Evolutionary conservation across 2,888 invertebrate species (phyloP).

Genomic region (Bellardia pandia): DNA sequence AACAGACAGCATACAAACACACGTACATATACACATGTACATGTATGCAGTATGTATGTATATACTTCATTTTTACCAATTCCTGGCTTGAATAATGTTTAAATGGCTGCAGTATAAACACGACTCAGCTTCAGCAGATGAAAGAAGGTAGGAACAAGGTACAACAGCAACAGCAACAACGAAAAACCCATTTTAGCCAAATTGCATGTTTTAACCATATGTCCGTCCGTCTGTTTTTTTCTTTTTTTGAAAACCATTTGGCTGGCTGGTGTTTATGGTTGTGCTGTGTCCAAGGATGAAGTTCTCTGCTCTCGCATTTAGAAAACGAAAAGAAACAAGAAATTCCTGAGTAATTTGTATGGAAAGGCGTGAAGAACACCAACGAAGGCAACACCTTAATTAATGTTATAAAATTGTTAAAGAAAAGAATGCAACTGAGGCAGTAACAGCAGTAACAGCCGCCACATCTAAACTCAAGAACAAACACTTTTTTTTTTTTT

Average conservation of each 20-base stretch:
- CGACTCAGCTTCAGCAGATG: conserved; percentile 41
- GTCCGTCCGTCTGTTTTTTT: conserved; percentile 33
- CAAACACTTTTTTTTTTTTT: not conserved
- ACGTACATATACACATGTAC: not conserved
- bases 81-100: conserved; percentile 18
- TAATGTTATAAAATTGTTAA: conserved; percentile 84
- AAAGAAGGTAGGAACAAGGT: conserved; percentile 50
- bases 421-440: conserved; percentile 73
- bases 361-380: conserved; percentile 85
- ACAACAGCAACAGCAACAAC: conserved; percentile 31
- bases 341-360: conserved; percentile 84
- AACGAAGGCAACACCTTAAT: conserved; percentile 85
- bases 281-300: conserved; percentile 20
- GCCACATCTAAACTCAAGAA: not conserved
- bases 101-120: conserved; percentile 40
- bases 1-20: conserved; percentile 17
- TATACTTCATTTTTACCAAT: not conserved
- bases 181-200: conserved; percentile 79
- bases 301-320: conserved; percentile 11
- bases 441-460: conserved; percentile 30
- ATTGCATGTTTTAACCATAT: conserved; percentile 78
- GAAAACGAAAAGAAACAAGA: conserved; percentile 78
- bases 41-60: not conserved
- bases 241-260: conserved; percentile 36
- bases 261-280: conserved; percentile 16